phyloP scores from a whole-genome alignment of 2,888 invertebrate genomes.

The Drosophila demipolita region DNA sequence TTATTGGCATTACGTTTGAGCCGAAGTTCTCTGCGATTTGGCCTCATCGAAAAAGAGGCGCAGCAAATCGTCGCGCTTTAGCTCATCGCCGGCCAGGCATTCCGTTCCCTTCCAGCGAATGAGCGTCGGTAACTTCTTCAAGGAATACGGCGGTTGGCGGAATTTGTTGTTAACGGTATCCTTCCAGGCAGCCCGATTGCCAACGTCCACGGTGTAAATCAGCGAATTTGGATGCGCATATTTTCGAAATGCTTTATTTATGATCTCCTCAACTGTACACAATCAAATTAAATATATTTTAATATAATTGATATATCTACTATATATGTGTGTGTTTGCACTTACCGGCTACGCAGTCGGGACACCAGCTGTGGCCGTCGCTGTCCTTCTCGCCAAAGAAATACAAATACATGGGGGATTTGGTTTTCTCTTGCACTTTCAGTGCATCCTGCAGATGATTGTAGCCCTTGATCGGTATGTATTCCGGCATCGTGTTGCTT shows the following conservation, averaged over 20 bases:
- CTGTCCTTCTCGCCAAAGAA: constrained; percentile 26
- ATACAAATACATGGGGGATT: constrained; percentile 66
- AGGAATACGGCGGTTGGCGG: constrained; percentile 88
- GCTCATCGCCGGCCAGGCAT: constrained; percentile 91
- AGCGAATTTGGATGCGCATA: constrained; percentile 86
- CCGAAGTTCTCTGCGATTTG: constrained; percentile 23
- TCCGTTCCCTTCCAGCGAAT: constrained; percentile 86
- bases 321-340: background rate
- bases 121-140: constrained; percentile 91
- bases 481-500: constrained; percentile 55
- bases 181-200: constrained; percentile 90
- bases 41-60: constrained; percentile 90
- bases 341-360: constrained; percentile 92
- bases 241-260: constrained; percentile 87
- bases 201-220: constrained; percentile 91
- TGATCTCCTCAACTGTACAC: constrained; percentile 86
- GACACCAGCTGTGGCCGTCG: constrained; percentile 92
- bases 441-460: constrained; percentile 55
- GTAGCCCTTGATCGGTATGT: constrained; percentile 44
- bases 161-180: constrained; percentile 91
- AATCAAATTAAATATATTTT: background rate
- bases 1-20: constrained; percentile 30
- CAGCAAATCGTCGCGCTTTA: constrained; percentile 88
- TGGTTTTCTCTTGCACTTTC: constrained; percentile 26
- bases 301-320: background rate